Evolutionary conservation across 2,797 vertebrate genomes (phyloP).

Genomic region (Typhlichthys subterraneus): DNA sequence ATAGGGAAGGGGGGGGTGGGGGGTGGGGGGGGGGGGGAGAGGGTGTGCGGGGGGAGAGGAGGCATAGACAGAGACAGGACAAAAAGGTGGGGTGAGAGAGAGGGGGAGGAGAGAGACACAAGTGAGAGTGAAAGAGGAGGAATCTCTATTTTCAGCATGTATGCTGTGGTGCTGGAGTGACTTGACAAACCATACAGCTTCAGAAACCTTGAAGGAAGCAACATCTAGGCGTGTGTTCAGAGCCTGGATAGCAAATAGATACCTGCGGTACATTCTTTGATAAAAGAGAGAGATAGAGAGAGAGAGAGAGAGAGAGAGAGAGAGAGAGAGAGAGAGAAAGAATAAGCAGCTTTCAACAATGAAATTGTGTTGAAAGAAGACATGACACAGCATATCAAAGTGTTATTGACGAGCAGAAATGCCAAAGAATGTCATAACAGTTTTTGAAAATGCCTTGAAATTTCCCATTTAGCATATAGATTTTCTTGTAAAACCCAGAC

Average conservation of each 20-base stretch:
- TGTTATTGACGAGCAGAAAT: constrained; percentile 8
- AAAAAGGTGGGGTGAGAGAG: background rate
- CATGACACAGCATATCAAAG: background rate
- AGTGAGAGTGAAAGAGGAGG: background rate
- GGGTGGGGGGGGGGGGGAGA: constrained; percentile 4
- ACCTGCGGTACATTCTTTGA: background rate
- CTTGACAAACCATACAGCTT: background rate
- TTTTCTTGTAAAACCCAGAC: constrained; percentile 32
- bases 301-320: background rate
- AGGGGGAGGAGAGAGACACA: background rate
- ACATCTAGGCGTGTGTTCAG: too few species aligned
- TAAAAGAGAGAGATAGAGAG: background rate
- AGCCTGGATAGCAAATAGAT: background rate
- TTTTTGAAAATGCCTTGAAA: constrained; percentile 10
- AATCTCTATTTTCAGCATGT: too few species aligned
- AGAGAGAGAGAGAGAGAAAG: background rate
- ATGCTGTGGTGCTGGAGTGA: too few species aligned
- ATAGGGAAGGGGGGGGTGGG: constrained; percentile 5
- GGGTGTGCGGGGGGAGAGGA: background rate
- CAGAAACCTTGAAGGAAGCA: background rate
- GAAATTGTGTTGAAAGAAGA: constrained; percentile 16
- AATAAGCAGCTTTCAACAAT: constrained; percentile 11
- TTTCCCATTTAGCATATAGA: constrained; percentile 13
- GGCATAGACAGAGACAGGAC: background rate
- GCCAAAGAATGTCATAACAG: background rate